These are phyloP conservation scores for Chaetodon trifascialis DNA, from an alignment of 2,113 vertebrate species.

Conservation along the genomic window DNA sequence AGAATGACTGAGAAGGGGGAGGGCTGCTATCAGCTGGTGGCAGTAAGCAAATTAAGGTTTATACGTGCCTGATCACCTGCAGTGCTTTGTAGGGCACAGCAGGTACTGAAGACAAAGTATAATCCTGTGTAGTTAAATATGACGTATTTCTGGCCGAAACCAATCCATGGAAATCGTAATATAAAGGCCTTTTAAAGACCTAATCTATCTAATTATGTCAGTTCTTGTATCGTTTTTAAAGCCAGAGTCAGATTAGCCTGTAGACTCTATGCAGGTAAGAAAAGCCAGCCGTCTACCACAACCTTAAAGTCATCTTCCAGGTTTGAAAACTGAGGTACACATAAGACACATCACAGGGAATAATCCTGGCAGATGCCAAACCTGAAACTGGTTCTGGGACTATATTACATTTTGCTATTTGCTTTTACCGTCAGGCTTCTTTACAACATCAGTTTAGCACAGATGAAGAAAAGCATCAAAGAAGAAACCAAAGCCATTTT, in stretches of 20 bases:
- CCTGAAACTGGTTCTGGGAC: neutral
- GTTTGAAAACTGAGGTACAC: slow-evolving; percentile 24
- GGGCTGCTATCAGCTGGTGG: slow-evolving; percentile 42
- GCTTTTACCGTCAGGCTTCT: slow-evolving; percentile 17
- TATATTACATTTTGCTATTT: slow-evolving; percentile 6
- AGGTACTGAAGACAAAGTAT: neutral
- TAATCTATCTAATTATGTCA: neutral
- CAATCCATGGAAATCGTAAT: neutral
- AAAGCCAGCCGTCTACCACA: slow-evolving; percentile 11
- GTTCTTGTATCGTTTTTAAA: neutral
- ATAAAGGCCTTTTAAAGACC: neutral
- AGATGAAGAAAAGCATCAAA: slow-evolving; percentile 26
- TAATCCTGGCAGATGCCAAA: neutral
- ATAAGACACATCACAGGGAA: neutral
- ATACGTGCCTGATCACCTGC: slow-evolving; percentile 25
- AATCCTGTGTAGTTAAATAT: neutral
- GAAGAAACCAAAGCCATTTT: slow-evolving; percentile 42
- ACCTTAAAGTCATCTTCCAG: slow-evolving; percentile 22
- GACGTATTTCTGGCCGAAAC: neutral
- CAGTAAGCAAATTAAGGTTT: slow-evolving; percentile 67
- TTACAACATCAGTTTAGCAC: slow-evolving; percentile 25
- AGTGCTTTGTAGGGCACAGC: neutral
- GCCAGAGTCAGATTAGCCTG: neutral
- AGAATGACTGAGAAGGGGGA: neutral
- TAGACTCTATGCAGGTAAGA: slow-evolving; percentile 1